Base-by-base conservation (phyloP, 2,797 vertebrate genomes). In the Lepus townsendii region DNA sequence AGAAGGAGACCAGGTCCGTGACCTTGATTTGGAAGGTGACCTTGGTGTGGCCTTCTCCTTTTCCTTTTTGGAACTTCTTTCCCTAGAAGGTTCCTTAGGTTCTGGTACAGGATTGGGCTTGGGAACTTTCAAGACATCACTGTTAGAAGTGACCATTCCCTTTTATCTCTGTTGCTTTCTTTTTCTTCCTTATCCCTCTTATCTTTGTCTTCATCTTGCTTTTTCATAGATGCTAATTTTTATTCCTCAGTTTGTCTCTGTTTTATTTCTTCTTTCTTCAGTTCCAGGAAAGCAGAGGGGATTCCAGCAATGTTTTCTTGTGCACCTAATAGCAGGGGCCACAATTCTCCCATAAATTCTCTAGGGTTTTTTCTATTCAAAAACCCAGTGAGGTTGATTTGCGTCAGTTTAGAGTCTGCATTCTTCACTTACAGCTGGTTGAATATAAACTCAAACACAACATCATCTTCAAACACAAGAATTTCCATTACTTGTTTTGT, bases 361-460 rank as follows among this genome's bases (percentile, higher is more conserved):
- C 42, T 42, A 42, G 42, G 42, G 42, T 42, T 42, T 42, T 42
- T 42, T 42, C 42, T 42, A 42, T 42, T 42, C 42, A 42, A 42
- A 42, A 42, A 42, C 42, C 42, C 42, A 42, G 42, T 42, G 8
- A 42, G 42, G 42, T 42, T 42, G 42, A 42, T 42, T 42, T 42
- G 42, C 1, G 8, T 42, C 8, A 42, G 42, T 42, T 42, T 42
- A 42, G 42, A 42, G 42, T 42, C 42, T 42, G 42, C 42, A 42
- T 42, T 42, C 1, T 99, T 99, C 97, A 99, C 99, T 98, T 99
- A 99, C 97, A 99, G 99, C 98, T 99, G 99, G 99, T 99, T 99
- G 99, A 99, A 99, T 98, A 99, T 99, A 98, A 99, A 99, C 97
- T 99, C 99, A 98, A 99, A 99, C 98, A 99, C 99, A 98, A 99